A percentile compares a stretch with the other conserved stretches of the same genome.
Conservation (phyloP, 2,888 invertebrate species). For the Agelastica alni region DNA sequence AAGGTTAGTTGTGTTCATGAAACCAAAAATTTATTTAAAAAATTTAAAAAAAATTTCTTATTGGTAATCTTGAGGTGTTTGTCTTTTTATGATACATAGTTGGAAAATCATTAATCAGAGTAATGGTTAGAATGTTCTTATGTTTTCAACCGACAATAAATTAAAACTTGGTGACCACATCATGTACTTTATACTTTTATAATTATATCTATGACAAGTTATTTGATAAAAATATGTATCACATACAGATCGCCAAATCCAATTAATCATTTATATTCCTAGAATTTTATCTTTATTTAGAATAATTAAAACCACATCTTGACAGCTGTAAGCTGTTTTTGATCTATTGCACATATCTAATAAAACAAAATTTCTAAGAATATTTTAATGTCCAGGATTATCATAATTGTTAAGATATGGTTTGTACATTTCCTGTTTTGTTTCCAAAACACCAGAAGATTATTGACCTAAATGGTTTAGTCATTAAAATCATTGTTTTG, state of each 20-base stretch:
- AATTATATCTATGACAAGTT: not conserved
- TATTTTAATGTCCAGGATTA: conserved; percentile 12
- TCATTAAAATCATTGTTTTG: conserved; percentile 10
- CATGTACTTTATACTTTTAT: too few relatives aligned
- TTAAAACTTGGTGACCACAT: too few relatives aligned
- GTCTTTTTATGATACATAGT: too few relatives aligned
- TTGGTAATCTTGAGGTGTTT: too few relatives aligned
- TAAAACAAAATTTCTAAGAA: not conserved
- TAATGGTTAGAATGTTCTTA: too few relatives aligned
- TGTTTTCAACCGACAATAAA: too few relatives aligned
- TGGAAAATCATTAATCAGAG: too few relatives aligned
- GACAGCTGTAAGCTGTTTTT: too few relatives aligned
- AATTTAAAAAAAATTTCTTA: too few relatives aligned
- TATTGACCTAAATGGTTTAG: conserved; percentile 1
- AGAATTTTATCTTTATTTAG: not conserved
- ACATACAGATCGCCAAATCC: not conserved
- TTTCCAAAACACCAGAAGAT: conserved; percentile 1
- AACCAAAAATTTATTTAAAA: too few relatives aligned
- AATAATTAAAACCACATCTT: too few relatives aligned
- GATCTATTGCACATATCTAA: conserved; percentile 1
- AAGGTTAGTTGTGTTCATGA: too few relatives aligned
- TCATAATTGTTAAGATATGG: not conserved
- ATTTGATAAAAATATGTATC: not conserved
- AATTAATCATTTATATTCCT: not conserved
- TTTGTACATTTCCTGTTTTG: conserved; percentile 21